Percentiles rank a stretch among this genome's conserved stretches.
Conservation (phyloP, 30 jellyfish, hydroid and myxozoan genomes). For the Aurelia aurita region DNA sequence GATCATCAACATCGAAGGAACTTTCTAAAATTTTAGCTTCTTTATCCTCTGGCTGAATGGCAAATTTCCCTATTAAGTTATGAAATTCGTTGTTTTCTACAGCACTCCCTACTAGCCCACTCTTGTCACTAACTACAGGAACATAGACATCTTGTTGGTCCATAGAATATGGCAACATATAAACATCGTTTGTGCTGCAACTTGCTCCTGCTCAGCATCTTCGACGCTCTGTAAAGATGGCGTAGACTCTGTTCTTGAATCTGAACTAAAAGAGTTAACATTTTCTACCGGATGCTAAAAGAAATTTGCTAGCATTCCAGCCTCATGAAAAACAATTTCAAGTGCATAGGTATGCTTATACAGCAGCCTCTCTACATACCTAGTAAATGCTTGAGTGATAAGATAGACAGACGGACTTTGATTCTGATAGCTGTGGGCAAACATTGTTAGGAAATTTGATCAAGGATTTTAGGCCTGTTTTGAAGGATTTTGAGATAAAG, state of each 20-base stretch:
- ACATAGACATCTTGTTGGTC: slow-evolving; percentile 4
- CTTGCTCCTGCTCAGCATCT: not conserved
- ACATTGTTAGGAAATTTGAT: too few relatives aligned
- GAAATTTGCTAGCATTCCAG: too few relatives aligned
- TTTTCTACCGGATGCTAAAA: too few relatives aligned
- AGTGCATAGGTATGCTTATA: too few relatives aligned
- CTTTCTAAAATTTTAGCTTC: slow-evolving; percentile 54
- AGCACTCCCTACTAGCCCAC: slow-evolving; percentile 19
- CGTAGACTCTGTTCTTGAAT: not conserved
- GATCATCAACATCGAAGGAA: slow-evolving; percentile 44
- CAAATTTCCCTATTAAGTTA: slow-evolving; percentile 63
- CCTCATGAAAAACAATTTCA: too few relatives aligned
- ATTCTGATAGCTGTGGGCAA: too few relatives aligned
- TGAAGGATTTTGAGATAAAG: too few relatives aligned
- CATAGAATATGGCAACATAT: slow-evolving; percentile 29
- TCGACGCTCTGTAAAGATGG: slow-evolving; percentile 6
- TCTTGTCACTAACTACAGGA: slow-evolving; percentile 61
- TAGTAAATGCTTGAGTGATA: too few relatives aligned
- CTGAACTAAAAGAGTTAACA: too few relatives aligned
- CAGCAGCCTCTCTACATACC: too few relatives aligned
- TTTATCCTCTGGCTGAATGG: slow-evolving; percentile 63
- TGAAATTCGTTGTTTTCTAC: slow-evolving; percentile 54
- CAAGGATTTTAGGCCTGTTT: too few relatives aligned
- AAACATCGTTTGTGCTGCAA: not conserved
- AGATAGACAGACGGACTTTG: too few relatives aligned